These are phyloP conservation scores for Chromoteleia sp. DNA, from an alignment of 2,888 invertebrate genomes.

Conservation along the genomic window DNA sequence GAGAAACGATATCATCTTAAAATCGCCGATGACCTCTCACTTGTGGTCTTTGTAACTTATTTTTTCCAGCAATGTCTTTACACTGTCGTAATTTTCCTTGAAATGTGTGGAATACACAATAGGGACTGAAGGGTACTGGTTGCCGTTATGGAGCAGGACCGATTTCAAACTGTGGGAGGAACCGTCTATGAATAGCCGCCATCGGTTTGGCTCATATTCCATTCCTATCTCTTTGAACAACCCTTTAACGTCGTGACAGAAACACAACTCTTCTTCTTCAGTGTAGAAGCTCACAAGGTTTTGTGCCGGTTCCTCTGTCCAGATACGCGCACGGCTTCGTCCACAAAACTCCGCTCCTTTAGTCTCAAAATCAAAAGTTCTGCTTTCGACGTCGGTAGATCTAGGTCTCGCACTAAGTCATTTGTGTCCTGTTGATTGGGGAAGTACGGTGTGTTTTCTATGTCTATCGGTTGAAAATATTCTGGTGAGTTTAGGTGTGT, in stretches of 20 bases:
- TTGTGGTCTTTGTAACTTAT: conserved; percentile 74
- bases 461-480: background rate
- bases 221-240: conserved; percentile 42
- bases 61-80: conserved; percentile 67
- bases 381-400: conserved; percentile 31
- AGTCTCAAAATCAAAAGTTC: conserved; percentile 70
- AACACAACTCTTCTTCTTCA: conserved; percentile 39
- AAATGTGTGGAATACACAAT: conserved; percentile 74
- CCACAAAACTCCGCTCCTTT: conserved; percentile 66
- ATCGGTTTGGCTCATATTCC: conserved; percentile 11
- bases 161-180: conserved; percentile 55
- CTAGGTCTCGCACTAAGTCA: conserved; percentile 25
- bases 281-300: conserved; percentile 24
- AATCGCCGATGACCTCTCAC: conserved; percentile 71
- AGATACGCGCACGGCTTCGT: conserved; percentile 26
- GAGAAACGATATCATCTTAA: conserved; percentile 24
- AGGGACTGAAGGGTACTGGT: conserved; percentile 74
- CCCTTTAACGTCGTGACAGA: conserved; percentile 28
- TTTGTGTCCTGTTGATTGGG: conserved; percentile 30
- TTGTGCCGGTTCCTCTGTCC: conserved; percentile 32
- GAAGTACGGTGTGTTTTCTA: conserved; percentile 26
- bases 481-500: conserved; percentile 18
- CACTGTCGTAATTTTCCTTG: conserved; percentile 73
- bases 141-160: conserved; percentile 74
- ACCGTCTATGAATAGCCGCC: conserved; percentile 22